Conservation (phyloP, 2,888 invertebrate species). For the Orthonevra nobilis region DNA sequence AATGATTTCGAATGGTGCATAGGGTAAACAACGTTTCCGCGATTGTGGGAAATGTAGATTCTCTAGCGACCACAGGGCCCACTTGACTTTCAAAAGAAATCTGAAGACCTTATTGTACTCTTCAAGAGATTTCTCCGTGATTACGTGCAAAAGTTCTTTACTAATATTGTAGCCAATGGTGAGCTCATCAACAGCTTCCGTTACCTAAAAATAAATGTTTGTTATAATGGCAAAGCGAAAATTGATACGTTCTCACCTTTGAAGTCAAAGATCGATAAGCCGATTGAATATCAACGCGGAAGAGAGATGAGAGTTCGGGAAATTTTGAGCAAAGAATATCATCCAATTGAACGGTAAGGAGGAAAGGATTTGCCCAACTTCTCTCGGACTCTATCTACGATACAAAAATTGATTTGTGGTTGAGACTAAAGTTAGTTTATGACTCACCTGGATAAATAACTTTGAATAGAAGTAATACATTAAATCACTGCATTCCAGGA, state of each 20-base stretch:
- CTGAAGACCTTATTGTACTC: slow-evolving; percentile 80
- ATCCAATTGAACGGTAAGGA: slow-evolving; percentile 80
- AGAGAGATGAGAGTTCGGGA: slow-evolving; percentile 75
- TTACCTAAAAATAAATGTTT: slow-evolving; percentile 69
- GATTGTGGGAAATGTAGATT: slow-evolving; percentile 79
- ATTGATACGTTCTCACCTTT: slow-evolving; percentile 70
- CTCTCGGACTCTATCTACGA: slow-evolving; percentile 80
- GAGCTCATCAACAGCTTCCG: slow-evolving; percentile 76
- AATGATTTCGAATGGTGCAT: slow-evolving; percentile 74
- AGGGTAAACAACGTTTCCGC: slow-evolving; percentile 72
- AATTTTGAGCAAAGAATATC: slow-evolving; percentile 80
- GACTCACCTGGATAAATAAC: slow-evolving; percentile 80
- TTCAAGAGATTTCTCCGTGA: slow-evolving; percentile 73
- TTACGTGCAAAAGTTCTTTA: slow-evolving; percentile 74
- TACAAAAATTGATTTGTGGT: not conserved
- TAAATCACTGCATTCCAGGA: slow-evolving; percentile 82
- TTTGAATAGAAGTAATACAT: slow-evolving; percentile 81
- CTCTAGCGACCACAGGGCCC: slow-evolving; percentile 81
- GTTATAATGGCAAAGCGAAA: no score
- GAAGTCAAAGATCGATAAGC: slow-evolving; percentile 71
- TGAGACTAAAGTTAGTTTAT: not conserved
- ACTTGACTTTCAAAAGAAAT: slow-evolving; percentile 82
- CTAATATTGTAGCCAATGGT: slow-evolving; percentile 75
- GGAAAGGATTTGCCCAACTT: slow-evolving; percentile 80
- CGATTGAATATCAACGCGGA: slow-evolving; percentile 75